Base-by-base conservation (phyloP, 64 coral and sea anemone species). In the Porites australiensis region DNA sequence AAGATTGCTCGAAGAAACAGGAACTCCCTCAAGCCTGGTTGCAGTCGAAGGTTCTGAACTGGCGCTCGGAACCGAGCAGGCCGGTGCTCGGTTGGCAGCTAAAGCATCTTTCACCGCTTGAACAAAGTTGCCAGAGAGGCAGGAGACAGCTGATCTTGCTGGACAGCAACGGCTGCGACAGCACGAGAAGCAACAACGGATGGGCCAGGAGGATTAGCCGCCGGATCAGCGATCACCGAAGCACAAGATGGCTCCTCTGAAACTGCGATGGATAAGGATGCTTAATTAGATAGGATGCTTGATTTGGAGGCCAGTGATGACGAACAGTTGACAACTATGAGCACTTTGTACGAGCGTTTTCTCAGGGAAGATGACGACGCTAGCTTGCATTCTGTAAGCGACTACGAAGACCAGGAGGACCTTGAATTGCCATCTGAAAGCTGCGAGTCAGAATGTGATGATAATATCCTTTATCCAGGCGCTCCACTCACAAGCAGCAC, bases 401-500 rank as follows among this genome's bases (percentile, higher is more conserved):
- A 89, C 23, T 79, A 50, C 71, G 71, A 74, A 74, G 43, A 74
- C 8, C 4, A 12, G 9, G 37, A 74, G 68, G 37, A 74, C 27
- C 13, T 46, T 74, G 71, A 74, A 74, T 44, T 46, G 23, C 4
- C 37, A 13, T 37, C 71, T 46, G 70, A 72, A 8, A 4, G 46
- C 1, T 11, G 10, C 22, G 23, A 72, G 13, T 12, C 27, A 72
- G 37, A 72, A 10, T 43, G 13, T 11, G 37, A 72, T 22, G 70
- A 74, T 4, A 3, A n/a, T n/a, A n/a, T 45, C 7, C 74, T 87
- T 44, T 87, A 87, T 79, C 13, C 71, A 51, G 58, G 64, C 9
- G 37, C 80, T 48, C 70, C 90, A 8, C 60, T 92, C 44, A 92
- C 90, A 6, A 59, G 62, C 18, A 86, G 58, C 13, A 75, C 82